Evolutionary conservation across 2,797 vertebrate genomes (phyloP), one percentile per base, ranked within the genome.

Genomic region (Bradypodion ventrale): DNA sequence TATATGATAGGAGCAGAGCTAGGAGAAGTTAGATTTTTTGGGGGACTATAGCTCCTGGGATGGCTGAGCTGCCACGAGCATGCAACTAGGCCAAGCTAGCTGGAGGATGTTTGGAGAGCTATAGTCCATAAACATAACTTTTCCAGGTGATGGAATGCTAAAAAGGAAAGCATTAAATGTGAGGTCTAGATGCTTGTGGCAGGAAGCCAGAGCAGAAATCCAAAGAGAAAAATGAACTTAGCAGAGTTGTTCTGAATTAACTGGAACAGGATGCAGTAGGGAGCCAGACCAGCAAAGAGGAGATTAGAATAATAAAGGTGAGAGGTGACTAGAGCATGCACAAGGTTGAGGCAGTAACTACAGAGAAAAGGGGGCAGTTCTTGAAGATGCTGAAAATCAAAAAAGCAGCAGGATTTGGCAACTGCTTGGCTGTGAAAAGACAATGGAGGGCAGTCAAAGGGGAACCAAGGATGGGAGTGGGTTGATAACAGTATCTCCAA

Each of bases 401-500:
- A 32, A 15, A 40, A 80, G 29, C 52, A 62, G 40, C 72, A 81
- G 63, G 78, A 35, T 62, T 46, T 60, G 60, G 59, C 76, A 73
- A 52, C 27, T 2, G 23, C 76, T 78, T 65, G 80, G 37, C 78
- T 72, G 65, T 78, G 59, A 83, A 44, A 78, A 80, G 83, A 87
- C 56, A 68, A 79, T 68, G 73, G 52, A 44, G 32, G 68, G 37
- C 68, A 78, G 35, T 65, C 75, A 78, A 60, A 82, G 52, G 70
- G 76, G 78, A 85, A 52, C 84, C 56, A 60, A 87, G 63, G 69
- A 44, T 65, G 60, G 27, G 59, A 75, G 70, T 68, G n/a, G 72
- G 63, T 73, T 35, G 83, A 65, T 73, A 84, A 84, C 44, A 78
- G 69, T 59, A 75, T 85, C 23, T 75, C 77, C 70, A 85, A 56